These are phyloP conservation scores for Chamaetylas fuelleborni DNA, from an alignment of 2,113 vertebrate genomes.

Conservation along the genomic window DNA sequence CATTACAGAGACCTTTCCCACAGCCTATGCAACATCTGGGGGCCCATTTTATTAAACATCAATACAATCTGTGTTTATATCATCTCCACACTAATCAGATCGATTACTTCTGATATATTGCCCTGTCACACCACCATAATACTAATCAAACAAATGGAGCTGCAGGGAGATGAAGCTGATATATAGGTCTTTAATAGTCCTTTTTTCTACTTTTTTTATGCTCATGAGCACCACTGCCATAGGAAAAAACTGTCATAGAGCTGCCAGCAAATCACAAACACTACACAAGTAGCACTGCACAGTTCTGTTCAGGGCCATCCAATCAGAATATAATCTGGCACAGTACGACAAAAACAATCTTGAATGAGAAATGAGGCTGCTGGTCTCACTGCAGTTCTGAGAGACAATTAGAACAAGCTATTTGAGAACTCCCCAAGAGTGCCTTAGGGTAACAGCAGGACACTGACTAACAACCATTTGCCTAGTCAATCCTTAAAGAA, in stretches of 20 bases:
- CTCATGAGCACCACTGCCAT: neutral
- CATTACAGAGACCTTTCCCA: conserved; percentile 50
- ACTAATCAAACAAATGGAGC: conserved; percentile 81
- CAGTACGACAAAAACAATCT: conserved; percentile 37
- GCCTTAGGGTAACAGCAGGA: conserved; percentile 36
- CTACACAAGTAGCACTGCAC: neutral
- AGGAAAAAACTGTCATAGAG: neutral
- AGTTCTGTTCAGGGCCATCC: conserved; percentile 31
- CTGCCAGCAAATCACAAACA: neutral
- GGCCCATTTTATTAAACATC: conserved; percentile 72
- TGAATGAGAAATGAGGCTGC: conserved; percentile 59
- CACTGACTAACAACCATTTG: neutral
- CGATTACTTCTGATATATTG: conserved; percentile 80
- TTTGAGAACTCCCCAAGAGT: neutral
- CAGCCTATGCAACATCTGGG: conserved; percentile 60
- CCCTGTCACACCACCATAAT: conserved; percentile 69
- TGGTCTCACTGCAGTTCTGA: conserved; percentile 13
- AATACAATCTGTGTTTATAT: conserved; percentile 79
- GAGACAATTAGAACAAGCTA: conserved; percentile 45
- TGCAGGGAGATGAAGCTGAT: conserved; percentile 34
- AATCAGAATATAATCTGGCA: conserved; percentile 36
- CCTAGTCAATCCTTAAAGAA: neutral
- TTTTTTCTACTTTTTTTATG: neutral
- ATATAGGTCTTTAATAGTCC: conserved; percentile 29
- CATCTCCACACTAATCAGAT: conserved; percentile 85